phyloP scores from a whole-genome alignment of 2,113 vertebrate genomes.

The Sinocyclocheilus anophthalmus region DNA sequence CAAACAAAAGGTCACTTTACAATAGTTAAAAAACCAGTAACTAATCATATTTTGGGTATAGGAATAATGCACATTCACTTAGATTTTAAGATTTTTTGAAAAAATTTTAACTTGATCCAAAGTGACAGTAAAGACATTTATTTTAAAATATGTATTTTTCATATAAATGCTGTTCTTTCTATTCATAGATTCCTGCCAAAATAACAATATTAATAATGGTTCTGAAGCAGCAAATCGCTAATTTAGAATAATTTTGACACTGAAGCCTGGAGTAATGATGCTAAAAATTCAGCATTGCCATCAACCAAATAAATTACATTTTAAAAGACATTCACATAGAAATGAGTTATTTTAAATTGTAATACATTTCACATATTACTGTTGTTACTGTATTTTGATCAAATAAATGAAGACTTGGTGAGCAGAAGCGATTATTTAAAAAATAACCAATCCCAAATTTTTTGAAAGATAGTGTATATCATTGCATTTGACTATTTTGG shows the following conservation, averaged over 20 bases:
- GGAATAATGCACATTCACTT: not conserved
- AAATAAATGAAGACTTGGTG: not conserved
- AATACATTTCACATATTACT: not conserved
- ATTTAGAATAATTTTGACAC: not conserved
- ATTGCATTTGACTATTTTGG: not conserved
- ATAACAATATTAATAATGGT: not conserved
- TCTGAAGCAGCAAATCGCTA: not conserved
- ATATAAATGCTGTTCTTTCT: not conserved
- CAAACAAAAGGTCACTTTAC: not conserved
- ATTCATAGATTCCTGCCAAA: not conserved
- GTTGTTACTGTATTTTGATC: not conserved
- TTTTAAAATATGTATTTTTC: not conserved
- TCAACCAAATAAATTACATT: not conserved
- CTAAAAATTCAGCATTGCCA: not conserved
- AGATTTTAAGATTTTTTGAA: too few species aligned
- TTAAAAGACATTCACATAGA: not conserved
- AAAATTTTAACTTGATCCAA: not conserved
- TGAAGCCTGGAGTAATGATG: not conserved
- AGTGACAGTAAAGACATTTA: not conserved
- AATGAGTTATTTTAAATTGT: not conserved
- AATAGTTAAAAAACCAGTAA: not conserved
- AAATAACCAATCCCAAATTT: not conserved
- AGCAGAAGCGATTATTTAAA: not conserved
- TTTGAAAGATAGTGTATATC: not conserved
- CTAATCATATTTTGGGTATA: not conserved